A percentile compares a stretch with the other conserved stretches of the same genome.
Conservation (phyloP, 2,888 invertebrate species). For the Agrochola lota region DNA sequence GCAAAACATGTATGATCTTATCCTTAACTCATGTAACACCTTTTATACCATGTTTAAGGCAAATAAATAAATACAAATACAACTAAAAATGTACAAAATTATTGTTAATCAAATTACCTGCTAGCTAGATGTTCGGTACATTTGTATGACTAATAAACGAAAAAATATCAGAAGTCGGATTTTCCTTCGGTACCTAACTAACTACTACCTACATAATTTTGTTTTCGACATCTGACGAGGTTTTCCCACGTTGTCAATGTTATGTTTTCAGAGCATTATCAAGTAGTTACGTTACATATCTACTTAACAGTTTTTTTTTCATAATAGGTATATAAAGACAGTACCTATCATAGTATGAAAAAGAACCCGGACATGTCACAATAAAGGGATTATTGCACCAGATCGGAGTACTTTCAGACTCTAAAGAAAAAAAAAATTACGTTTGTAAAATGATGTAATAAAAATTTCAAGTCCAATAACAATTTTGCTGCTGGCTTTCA, state of each 20-base stretch:
- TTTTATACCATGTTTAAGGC: no score
- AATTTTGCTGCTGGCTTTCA: background rate
- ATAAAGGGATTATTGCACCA: no score
- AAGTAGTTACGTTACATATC: no score
- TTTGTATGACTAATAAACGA: background rate
- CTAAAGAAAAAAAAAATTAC: background rate
- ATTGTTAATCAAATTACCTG: background rate
- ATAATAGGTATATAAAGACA: background rate
- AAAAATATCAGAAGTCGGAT: background rate
- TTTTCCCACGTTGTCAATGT: constrained; percentile 7
- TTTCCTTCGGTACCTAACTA: background rate
- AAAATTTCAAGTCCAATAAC: background rate
- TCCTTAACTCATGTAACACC: no score
- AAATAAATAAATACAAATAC: no score
- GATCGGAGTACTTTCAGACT: background rate
- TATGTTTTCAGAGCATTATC: constrained; percentile 15
- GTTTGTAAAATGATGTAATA: background rate
- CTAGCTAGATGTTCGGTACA: background rate
- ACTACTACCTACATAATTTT: background rate
- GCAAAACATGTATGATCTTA: no score
- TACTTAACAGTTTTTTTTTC: background rate
- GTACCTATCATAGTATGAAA: background rate
- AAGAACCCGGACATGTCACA: background rate
- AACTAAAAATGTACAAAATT: no score
- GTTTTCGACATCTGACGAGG: background rate